Conservation (phyloP, 35 echinoderm and acorn worm genomes). For the Amphiura filiformis region DNA sequence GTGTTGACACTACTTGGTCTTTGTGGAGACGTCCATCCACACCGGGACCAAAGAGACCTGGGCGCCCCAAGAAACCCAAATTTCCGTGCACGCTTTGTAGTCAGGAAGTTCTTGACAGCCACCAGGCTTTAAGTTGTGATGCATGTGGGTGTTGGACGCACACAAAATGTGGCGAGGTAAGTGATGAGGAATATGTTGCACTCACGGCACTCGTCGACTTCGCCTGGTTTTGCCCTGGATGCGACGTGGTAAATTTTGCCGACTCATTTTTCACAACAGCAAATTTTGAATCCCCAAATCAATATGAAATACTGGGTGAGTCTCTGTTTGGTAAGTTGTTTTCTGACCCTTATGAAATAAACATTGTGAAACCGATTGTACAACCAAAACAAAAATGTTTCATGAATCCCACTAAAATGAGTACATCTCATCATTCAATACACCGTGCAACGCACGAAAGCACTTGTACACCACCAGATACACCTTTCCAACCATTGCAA, state of each 20-base stretch:
- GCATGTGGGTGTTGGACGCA: not conserved
- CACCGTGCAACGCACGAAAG: too few relatives aligned
- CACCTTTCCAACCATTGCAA: too few relatives aligned
- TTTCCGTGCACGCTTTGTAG: not conserved
- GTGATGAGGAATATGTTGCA: not conserved
- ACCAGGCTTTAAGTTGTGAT: not conserved
- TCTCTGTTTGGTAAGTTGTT: not conserved
- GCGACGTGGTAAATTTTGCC: not conserved
- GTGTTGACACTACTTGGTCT: not conserved
- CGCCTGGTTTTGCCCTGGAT: not conserved
- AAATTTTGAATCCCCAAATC: not conserved
- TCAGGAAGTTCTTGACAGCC: not conserved
- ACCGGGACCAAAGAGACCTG: not conserved
- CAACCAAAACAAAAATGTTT: too few relatives aligned
- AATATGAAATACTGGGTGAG: not conserved
- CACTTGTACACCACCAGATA: too few relatives aligned
- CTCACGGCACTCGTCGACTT: not conserved
- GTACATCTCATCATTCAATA: too few relatives aligned
- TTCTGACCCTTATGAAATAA: not conserved
- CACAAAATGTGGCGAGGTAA: not conserved
- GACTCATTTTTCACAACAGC: not conserved
- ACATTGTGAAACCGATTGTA: too few relatives aligned
- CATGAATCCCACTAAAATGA: too few relatives aligned
- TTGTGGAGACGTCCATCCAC: not conserved
- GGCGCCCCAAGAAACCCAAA: not conserved